These are phyloP conservation scores for Drusus annulatus DNA, from an alignment of 1,140 invertebrate genomes.

Conservation along the genomic window DNA sequence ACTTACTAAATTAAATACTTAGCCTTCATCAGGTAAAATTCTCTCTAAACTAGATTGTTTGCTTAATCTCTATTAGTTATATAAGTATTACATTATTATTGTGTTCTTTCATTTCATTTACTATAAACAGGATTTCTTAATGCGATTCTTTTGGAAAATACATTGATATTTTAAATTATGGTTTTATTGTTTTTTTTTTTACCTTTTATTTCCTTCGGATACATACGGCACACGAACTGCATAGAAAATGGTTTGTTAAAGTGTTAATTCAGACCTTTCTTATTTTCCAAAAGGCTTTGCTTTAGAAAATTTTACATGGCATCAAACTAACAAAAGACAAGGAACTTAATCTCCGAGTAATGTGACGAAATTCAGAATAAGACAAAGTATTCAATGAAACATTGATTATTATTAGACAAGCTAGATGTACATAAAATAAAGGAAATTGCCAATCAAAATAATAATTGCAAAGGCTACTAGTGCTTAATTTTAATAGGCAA, in stretches of 20 bases:
- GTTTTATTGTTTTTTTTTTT: not conserved
- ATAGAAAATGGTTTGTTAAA: too few species aligned
- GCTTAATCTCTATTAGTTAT: constrained; percentile 11
- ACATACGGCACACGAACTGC: not conserved
- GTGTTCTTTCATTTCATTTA: not conserved
- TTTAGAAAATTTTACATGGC: constrained; percentile 7
- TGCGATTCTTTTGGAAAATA: constrained; percentile 7
- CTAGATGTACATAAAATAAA: too few species aligned
- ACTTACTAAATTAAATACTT: constrained; percentile 40
- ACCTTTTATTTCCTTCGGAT: not conserved
- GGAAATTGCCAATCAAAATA: not conserved
- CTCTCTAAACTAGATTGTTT: constrained; percentile 16
- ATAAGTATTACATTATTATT: not conserved
- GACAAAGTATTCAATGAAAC: too few species aligned
- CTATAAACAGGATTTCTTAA: constrained; percentile 1
- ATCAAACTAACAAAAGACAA: constrained; percentile 17
- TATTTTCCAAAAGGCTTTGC: not conserved
- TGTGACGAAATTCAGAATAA: too few species aligned
- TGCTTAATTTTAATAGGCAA: constrained; percentile 9
- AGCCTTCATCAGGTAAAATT: constrained; percentile 13
- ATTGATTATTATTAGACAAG: too few species aligned
- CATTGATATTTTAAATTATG: too few species aligned
- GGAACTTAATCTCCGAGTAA: not conserved
- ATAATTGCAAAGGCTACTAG: constrained; percentile 9
- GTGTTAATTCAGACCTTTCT: not conserved